phyloP scores from a whole-genome alignment of 2,888 invertebrate species.

The Agonopterix heracliana region DNA sequence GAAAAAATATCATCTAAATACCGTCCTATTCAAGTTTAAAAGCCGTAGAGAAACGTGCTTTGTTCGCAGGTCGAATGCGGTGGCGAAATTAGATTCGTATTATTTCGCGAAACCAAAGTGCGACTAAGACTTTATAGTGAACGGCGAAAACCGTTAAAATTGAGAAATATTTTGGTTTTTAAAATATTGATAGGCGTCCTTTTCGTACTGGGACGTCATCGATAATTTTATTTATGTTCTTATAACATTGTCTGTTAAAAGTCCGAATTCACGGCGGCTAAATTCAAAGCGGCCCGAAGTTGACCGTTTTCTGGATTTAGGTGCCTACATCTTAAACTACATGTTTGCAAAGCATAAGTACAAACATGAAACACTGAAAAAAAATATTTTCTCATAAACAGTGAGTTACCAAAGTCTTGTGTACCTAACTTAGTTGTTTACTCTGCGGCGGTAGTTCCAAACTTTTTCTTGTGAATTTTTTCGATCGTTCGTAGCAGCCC shows the following conservation, averaged over 20 bases:
- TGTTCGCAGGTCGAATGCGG: constrained; percentile 63
- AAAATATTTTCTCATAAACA: constrained; percentile 48
- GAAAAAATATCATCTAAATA: constrained; percentile 72
- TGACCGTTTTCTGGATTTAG: background rate
- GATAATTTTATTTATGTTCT: constrained; percentile 44
- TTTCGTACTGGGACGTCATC: constrained; percentile 30
- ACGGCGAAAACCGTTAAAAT: constrained; percentile 29
- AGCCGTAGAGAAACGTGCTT: constrained; percentile 66
- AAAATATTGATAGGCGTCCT: constrained; percentile 22
- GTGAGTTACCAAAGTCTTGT: constrained; percentile 25
- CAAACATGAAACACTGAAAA: constrained; percentile 37
- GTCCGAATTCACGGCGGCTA: background rate
- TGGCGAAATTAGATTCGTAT: constrained; percentile 72
- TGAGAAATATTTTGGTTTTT: constrained; percentile 11
- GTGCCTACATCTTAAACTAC: constrained; percentile 10
- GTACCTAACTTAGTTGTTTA: constrained; percentile 34
- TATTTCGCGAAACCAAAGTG: constrained; percentile 39
- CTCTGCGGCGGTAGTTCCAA: constrained; percentile 37
- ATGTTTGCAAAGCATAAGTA: constrained; percentile 35
- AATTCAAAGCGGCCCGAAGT: background rate
- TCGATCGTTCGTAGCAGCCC: constrained; percentile 35
- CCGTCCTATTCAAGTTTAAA: constrained; percentile 71
- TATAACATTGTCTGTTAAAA: background rate
- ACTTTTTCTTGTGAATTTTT: constrained; percentile 41
- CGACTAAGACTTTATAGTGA: constrained; percentile 19